Base-by-base conservation (phyloP, 2,113 vertebrate genomes). In the Perccottus glenii region DNA sequence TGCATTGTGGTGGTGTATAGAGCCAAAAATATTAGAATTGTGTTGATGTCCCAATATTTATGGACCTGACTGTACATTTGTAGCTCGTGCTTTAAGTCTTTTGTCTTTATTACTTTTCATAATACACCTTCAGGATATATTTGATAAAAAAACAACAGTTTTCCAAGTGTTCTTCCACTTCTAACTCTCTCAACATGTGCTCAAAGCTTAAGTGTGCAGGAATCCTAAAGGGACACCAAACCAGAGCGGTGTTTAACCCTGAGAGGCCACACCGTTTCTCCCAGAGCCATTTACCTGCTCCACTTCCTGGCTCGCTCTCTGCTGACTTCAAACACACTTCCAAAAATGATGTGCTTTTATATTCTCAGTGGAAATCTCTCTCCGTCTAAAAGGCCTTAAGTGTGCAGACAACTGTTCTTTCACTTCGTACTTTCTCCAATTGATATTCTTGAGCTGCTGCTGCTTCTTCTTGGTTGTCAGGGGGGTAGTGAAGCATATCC, bases 241-340 rank as follows among this genome's bases (percentile, higher is more conserved):
- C n/a, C 8, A 2, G 64, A 81, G 70, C 67, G 77, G 85, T 86
- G 63, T 78, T 88, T 83, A 87, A 87, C 75, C 81, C 67, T 48
- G 46, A 16, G 71, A 88, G 64, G 75, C 83, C 62, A 59, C 65
- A 46, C 8, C 8, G 52, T 75, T 73, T 67, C 79, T 78, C 19
- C 69, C 73, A 42, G 40, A 53, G 61, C 3, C 5, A 46, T 63
- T 59, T 58, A 64, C 53, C 57, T 46, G 70, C 60, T 78, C 65
- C 47, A 78, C 27, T 53, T 68, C 36, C n/a, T 5, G 0, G 0
- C 61, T 52, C 14, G n/a, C 12, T 16, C 42, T 66, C 52, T 15
- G 60, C 69, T 6, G 42, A 33, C 55, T 66, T 32, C 52, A 48
- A 32, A 45, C 27, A 52, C 59, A 35, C 63, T 63, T 65, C 68